These are phyloP conservation scores for Aspiorhynchus laticeps DNA, from an alignment of 2,113 vertebrate genomes.

Conservation along the genomic window DNA sequence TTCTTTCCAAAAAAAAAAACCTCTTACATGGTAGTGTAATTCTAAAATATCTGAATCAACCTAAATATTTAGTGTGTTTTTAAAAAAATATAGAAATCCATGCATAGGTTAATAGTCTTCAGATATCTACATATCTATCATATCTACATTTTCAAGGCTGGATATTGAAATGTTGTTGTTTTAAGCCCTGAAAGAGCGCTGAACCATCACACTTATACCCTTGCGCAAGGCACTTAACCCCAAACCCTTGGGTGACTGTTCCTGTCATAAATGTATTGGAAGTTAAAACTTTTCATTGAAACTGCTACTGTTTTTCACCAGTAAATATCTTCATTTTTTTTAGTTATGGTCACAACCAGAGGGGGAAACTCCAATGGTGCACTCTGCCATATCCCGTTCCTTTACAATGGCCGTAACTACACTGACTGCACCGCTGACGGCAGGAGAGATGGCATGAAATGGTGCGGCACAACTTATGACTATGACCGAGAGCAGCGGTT, in stretches of 20 bases:
- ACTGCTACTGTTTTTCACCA: conserved; percentile 24
- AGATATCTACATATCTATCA: not conserved
- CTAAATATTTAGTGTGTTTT: not conserved
- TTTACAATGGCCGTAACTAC: conserved; percentile 95
- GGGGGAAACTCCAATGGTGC: conserved; percentile 96
- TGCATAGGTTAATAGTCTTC: not conserved
- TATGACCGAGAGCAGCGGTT: conserved; percentile 90
- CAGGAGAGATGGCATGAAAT: conserved; percentile 92
- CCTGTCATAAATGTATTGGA: not conserved
- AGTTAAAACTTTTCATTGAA: not conserved
- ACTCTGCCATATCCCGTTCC: conserved; percentile 92
- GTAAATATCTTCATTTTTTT: conserved; percentile 68
- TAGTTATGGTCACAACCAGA: conserved; percentile 87
- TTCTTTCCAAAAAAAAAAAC: not conserved
- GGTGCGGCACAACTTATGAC: conserved; percentile 93
- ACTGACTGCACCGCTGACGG: conserved; percentile 94
- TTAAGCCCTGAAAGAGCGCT: not conserved
- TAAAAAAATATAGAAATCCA: not conserved
- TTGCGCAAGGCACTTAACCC: not conserved
- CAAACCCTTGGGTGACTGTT: not conserved
- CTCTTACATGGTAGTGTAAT: not conserved
- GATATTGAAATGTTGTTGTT: not conserved
- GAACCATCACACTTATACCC: not conserved
- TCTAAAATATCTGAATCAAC: not conserved
- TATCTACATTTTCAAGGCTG: too few species aligned